Base-by-base conservation (phyloP, 2,888 invertebrate species). In the Drosophila dives region DNA sequence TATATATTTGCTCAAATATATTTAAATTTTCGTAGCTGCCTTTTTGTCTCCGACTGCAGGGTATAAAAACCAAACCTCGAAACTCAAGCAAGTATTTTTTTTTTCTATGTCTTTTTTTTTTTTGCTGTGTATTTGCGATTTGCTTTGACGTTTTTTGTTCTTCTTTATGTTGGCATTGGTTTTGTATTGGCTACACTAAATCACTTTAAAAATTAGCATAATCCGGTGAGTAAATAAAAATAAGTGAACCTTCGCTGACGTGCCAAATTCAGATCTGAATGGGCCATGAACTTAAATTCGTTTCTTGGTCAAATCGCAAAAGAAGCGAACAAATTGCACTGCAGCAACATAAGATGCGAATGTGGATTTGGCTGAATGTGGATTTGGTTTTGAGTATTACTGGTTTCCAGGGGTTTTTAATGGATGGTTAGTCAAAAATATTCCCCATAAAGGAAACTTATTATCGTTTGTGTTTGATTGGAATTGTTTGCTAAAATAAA, bases 171-270 rank as follows among this genome's bases (percentile, higher is more conserved):
- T 58, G 64, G 51, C 65, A 69, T 75, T 72, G 78, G 59, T 56
- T 64, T 70, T 70, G 80, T 72, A 83, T 85, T 87, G 89, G 85
- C 83, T 80, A 74, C 80, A 83, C 80, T 87, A 87, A 87, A 89
- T 87, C 88, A 89, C 88, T 87, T 89, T 89, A 87, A 80, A 87
- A 87, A 87, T 87, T 87, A 89, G 88, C 86, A 87, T 87, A 87
- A 87, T 87, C 86, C 89, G 70, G 86, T 81, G 81, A 87, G 86
- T 89, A 87, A 87, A 86, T 87, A 87, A 87, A 87, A 89, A 89
- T 85, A 86, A 86, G 83, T 80, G 79, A 83, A 76, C 77, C 80
- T 82, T 82, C 72, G 66, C 40, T 74, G 66, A 61, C 59, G 54
- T 75, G 68, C 77, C 66, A 50, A 71, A 77, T 61, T 65, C 64